Evolutionary conservation across 2,113 vertebrate genomes (phyloP), one percentile per base, ranked within the genome.

Genomic region (Bubo bubo): DNA sequence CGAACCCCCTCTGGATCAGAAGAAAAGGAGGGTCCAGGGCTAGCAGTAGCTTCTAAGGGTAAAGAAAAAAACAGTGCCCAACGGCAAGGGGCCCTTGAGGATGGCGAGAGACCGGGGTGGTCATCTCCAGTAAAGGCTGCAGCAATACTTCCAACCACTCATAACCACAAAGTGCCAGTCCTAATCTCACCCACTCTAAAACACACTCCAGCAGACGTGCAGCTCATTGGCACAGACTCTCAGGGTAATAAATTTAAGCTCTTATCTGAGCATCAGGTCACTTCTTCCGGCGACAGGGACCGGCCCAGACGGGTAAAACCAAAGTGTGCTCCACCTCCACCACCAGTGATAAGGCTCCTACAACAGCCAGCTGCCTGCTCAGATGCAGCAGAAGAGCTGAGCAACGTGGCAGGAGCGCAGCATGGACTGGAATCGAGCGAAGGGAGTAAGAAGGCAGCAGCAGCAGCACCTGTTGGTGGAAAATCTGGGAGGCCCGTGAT

Each of bases 231-330:
- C 87, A 98, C 99, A 86, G 99, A 99, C 98, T 99, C 99, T 98
- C 99, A 99, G 99, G 99, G 99, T 98, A 99, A 99, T 97, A 99
- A 99, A 90, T 99, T 99, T 97, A 99, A 99, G 98, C 99, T 99
- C 97, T 98, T 99, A 88, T 99, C 99, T 24, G 99, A 99, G 98
- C 99, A 99, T 98, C 99, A 99, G 96, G 97, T 97, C 96, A 95
- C 98, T 81, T 93, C 98, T 94, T 98, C 98, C 2, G 97, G 98
- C 41, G 99, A 99, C 97, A 98, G 99, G 94, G 99, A 99, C 98
- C 98, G 99, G 91, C 99, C 99, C 56, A 98, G 99, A 64, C 98
- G 99, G 45, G 98, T 99, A 76, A 99, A 99, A 97, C 99, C 99
- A 98, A 99, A 99, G 97, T 99, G 99, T 89, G 99, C 99, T 62